Evolutionary conservation across 2,113 vertebrate genomes (phyloP), one percentile per base, ranked within the genome.

Genomic region (Laticauda laticaudata): DNA sequence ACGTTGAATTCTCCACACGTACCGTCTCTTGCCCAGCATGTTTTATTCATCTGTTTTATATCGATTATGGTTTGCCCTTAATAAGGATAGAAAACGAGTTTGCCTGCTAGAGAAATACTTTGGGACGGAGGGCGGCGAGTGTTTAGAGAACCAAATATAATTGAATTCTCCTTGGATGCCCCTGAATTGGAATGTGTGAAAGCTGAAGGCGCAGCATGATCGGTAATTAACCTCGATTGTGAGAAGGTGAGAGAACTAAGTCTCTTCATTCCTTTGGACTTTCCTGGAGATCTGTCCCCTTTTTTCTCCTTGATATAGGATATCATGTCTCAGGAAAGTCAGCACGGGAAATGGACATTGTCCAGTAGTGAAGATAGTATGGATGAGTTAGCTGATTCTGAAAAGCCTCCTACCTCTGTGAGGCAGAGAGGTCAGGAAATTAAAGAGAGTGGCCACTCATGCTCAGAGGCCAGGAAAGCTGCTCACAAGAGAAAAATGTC

Each of bases 301-400:
- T 23, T 87, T 24, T 87, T n/a, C 85, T 26, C 24, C 75, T 94
- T 93, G 53, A n/a, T 26, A 64, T 0, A 51, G 7, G 1, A 0
- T 26, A 95, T 86, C 54, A 97, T 97, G 98, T 98, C 98, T 95
- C 98, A 98, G 94, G 98, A 98, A 93, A 98, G 98, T 4, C 97
- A 96, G 11, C 98, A 99, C 0, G 99, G 99, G 45, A 99, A 95
- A 96, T 99, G 99, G 99, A 98, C 98, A 0, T 93, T 99, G 91
- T 99, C 99, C 45, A 99, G 98, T 94, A 99, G 99, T 6, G 99
- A 99, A 75, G 99, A 99, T 34, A 99, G 99, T 54, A 98, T 98
- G 0, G 98, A 98, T 14, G 98, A 99, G 4, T 98, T 96, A 93
- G 97, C 90, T 90, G 97, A 48, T 0, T 15, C 2, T 3, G 97